Percentiles rank a stretch among this genome's conserved stretches.
These are phyloP conservation scores for Tridacna crocea DNA, from an alignment of 2,888 invertebrate genomes.

Conservation along the genomic window DNA sequence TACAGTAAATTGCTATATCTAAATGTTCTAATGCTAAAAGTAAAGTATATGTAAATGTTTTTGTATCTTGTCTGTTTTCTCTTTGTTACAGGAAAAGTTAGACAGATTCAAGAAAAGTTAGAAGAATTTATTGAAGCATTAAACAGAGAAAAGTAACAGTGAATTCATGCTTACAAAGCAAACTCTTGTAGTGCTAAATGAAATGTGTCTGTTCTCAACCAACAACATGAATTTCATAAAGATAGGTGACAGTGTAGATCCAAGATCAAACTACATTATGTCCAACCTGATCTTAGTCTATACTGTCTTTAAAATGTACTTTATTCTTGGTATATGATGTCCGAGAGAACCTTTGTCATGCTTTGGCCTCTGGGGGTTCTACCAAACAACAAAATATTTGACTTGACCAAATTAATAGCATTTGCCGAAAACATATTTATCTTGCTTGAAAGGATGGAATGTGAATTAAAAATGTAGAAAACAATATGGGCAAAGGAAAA, in stretches of 20 bases:
- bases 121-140: constrained; percentile 99
- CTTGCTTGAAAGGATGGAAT: background rate
- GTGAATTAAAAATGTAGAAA: background rate
- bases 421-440: background rate
- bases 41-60: background rate
- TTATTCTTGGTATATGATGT: background rate
- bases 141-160: constrained; percentile 93
- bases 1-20: too few relatives aligned
- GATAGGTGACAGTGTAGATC: too few relatives aligned
- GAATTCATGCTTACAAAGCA: background rate
- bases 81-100: constrained; percentile 89
- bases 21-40: background rate
- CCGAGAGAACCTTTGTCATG: background rate
- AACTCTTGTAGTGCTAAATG: too few relatives aligned
- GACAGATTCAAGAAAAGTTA: constrained; percentile 98
- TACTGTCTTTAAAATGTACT: background rate
- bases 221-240: too few relatives aligned
- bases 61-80: background rate
- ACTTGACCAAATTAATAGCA: background rate
- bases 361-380: background rate
- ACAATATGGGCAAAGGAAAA: background rate
- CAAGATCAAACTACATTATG: too few relatives aligned
- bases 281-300: too few relatives aligned
- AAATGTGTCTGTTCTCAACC: too few relatives aligned
- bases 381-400: background rate